Base-by-base conservation (phyloP, 2,888 invertebrate genomes). In the Oscheius myriophilus region DNA sequence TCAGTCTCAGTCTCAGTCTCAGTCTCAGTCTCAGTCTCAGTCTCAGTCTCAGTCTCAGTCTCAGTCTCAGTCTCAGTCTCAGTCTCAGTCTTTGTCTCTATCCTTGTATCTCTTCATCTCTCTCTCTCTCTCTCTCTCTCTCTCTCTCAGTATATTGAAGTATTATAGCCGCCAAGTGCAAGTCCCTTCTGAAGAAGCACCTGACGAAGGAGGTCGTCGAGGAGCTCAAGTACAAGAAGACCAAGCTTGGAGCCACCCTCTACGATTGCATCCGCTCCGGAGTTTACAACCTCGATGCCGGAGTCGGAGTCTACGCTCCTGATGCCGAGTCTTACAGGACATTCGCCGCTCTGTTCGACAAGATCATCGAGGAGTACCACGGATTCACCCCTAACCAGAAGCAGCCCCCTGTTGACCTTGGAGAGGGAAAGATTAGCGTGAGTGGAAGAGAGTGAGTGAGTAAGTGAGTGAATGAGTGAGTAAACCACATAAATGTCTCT, bases 301-400 rank as follows among this genome's bases (percentile, higher is more conserved):
- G 95, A 85, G 93, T 95, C 75, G 96, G 96, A 88, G 93, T 96
- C 89, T 96, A 96, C 88, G 96, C 96, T 70, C 95, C 96, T 71
- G 96, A 96, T 88, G 95, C 96, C 75, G 96, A 96, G 88, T 89
- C 95, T 65, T 96, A 96, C 90, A 91, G 92, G 83, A 59, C 71
- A 14, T 79, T 79, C 59, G 75, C 88, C 90, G 92, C 73, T 66
- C 90, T 96, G 79, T 96, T 96, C 89, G 94, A 96, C 89, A 94
- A 95, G 88, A 93, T 96, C 90, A 96, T 96, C 88, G 94, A 86
- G 87, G 95, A 96, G 87, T 95, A 95, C 90, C 95, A 96, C 90
- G 91, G 81, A 46, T 95, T 95, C 91, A 64, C 59, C 9, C 75
- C 93, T 89, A 92, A 92, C 87, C 94, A 95, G 90, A 93, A 92